phyloP scores from a whole-genome alignment of 2,888 invertebrate species.

The Netelia melanura region DNA sequence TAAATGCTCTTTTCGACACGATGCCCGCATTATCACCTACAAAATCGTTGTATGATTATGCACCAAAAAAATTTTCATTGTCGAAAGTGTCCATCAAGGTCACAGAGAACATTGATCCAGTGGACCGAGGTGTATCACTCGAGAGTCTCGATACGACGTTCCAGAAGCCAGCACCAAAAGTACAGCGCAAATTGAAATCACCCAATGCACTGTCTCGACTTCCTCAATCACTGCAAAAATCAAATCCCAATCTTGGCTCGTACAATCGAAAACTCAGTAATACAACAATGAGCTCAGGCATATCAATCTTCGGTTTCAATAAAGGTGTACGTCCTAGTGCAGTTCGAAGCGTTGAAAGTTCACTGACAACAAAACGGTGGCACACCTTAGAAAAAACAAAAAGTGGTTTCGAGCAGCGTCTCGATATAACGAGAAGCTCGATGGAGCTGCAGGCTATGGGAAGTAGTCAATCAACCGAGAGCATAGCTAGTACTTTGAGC shows the following conservation, averaged over 20 bases:
- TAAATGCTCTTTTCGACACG: slow-evolving; percentile 70
- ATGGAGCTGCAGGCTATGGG: slow-evolving; percentile 74
- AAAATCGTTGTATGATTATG: background rate
- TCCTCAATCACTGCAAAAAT: slow-evolving; percentile 81
- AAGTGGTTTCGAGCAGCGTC: slow-evolving; percentile 79
- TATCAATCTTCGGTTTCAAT: slow-evolving; percentile 73
- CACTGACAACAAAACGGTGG: slow-evolving; percentile 70
- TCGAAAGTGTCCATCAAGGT: slow-evolving; percentile 23
- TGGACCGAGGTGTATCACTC: slow-evolving; percentile 57
- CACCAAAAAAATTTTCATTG: background rate
- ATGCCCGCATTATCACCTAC: background rate
- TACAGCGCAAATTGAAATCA: slow-evolving; percentile 70
- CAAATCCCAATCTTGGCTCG: slow-evolving; percentile 82
- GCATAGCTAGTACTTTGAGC: slow-evolving; percentile 82
- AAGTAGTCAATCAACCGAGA: slow-evolving; percentile 81
- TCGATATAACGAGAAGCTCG: slow-evolving; percentile 73
- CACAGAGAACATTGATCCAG: slow-evolving; percentile 19
- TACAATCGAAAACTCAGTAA: slow-evolving; percentile 71
- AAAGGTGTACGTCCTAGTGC: slow-evolving; percentile 78
- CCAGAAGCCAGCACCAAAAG: slow-evolving; percentile 67
- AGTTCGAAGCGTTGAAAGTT: slow-evolving; percentile 72
- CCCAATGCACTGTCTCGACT: slow-evolving; percentile 77
- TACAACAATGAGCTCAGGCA: slow-evolving; percentile 58
- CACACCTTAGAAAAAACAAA: slow-evolving; percentile 76
- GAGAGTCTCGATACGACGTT: slow-evolving; percentile 71